These are phyloP conservation scores for Unio pictorum DNA, from an alignment of 2,888 invertebrate species.

Conservation along the genomic window DNA sequence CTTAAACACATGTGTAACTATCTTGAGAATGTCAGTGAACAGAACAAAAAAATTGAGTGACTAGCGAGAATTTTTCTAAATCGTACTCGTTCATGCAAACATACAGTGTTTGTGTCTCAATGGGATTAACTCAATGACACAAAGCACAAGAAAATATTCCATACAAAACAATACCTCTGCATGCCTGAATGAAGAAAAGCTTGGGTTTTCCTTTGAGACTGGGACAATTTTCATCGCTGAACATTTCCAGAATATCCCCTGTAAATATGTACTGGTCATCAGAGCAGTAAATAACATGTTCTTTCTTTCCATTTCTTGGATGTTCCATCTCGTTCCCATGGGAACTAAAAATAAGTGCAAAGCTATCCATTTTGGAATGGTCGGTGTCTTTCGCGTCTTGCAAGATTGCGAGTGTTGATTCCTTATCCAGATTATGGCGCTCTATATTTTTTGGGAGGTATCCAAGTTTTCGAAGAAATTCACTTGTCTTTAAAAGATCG, in stretches of 20 bases:
- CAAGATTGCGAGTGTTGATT: constrained; percentile 17
- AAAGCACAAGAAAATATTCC: too few relatives aligned
- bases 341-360: constrained; percentile 28
- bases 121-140: too few relatives aligned
- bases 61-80: too few relatives aligned
- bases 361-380: constrained; percentile 27
- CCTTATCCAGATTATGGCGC: constrained; percentile 15
- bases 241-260: constrained; percentile 33
- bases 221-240: constrained; percentile 28
- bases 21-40: too few relatives aligned
- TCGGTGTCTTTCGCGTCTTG: constrained; percentile 11
- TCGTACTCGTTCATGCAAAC: too few relatives aligned
- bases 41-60: too few relatives aligned
- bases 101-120: too few relatives aligned
- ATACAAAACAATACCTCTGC: constrained; percentile 20
- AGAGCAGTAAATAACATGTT: constrained; percentile 30
- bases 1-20: too few relatives aligned
- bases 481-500: constrained; percentile 23
- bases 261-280: constrained; percentile 29
- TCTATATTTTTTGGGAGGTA: constrained; percentile 18
- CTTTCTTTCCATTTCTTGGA: constrained; percentile 13
- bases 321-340: constrained; percentile 27
- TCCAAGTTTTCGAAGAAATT: constrained; percentile 25
- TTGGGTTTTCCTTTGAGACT: constrained; percentile 30
- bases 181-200: constrained; percentile 34